Evolutionary conservation across 64 coral and sea anemone genomes (phyloP).

Genomic region (Cladopsammia gracilis): DNA sequence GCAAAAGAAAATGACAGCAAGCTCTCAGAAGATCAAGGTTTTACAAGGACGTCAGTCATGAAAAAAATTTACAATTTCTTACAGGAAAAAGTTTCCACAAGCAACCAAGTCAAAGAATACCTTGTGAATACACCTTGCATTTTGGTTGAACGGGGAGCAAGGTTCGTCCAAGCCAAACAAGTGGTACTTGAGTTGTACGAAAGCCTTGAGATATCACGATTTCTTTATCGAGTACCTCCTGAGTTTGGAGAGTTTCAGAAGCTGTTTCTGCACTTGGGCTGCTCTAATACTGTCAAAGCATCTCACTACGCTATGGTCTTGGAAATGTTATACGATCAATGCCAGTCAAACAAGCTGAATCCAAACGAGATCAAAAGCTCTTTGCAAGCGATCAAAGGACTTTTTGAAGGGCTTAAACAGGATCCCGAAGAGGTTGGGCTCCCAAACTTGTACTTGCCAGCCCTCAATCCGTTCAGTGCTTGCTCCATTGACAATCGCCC

Average conservation of each 20-base stretch:
- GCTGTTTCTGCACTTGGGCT: conserved; percentile 48
- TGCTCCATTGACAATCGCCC: neutral
- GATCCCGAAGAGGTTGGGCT: neutral
- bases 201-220: conserved; percentile 52
- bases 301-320: conserved; percentile 62
- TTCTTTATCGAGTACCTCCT: conserved; percentile 48
- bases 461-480: neutral
- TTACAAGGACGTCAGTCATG: conserved; percentile 4
- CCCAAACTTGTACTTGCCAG: conserved; percentile 57
- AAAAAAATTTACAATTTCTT: conserved; percentile 31
- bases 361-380: conserved; percentile 36
- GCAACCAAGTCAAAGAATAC: neutral
- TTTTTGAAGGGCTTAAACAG: conserved; percentile 51
- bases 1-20: neutral
- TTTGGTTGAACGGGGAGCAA: conserved; percentile 20
- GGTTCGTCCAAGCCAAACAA: conserved; percentile 48
- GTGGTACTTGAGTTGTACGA: conserved; percentile 18
- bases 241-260: conserved; percentile 19
- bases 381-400: conserved; percentile 53
- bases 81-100: neutral
- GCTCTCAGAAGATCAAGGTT: neutral
- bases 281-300: neutral
- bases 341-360: conserved; percentile 1
- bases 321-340: conserved; percentile 33
- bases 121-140: conserved; percentile 38